Evolutionary conservation across 1,140 invertebrate genomes (phyloP), one percentile per base, ranked within the genome.

Genomic region (Cyclargus thomasi): DNA sequence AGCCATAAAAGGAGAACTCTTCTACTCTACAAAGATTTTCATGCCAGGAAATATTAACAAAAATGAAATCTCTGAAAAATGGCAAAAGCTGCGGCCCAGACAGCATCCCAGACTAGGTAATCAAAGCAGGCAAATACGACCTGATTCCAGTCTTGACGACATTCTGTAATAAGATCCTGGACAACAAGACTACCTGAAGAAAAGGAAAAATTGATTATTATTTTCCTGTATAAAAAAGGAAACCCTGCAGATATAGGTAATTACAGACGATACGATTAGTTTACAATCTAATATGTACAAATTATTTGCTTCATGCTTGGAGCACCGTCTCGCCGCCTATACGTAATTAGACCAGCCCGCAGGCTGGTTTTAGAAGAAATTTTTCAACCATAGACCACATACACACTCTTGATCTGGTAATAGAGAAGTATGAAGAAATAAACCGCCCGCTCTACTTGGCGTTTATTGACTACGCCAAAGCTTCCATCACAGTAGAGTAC

Each of bases 381-480:
- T 18, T n/a, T 6, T 55, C 53, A 55, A 55, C 70, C 21, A 66
- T 59, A 47, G 66, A 70, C 17, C 62, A 67, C 36, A 69, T 69
- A 4, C 35, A 64, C 63, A 47, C 62, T 1, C 35, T 70, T 57
- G 63, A 70, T 5, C 21, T 36, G 18, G 36, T 67, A 17, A 64
- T 70, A 67, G 69, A 70, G 17, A 66, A 70, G 66, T 63, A 70
- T 35, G 7, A 20, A 22, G 69, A 70, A 65, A 29, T 36, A 0
- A 36, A 70, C 16, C 8, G 53, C 5, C 65, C 67, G 10, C 64
- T 70, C 20, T 70, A 70, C 35, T n/a, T n/a, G n/a, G n/a, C n/a
- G 0, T 70, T 63, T 11, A 63, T 70, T 10, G 65, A 70, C 18
- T 67, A 70, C 29, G 65, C 69, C 1, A 67, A 70, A 55, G 65